Conservation (phyloP, 2,113 vertebrate genomes). For the Setophaga petechia region DNA sequence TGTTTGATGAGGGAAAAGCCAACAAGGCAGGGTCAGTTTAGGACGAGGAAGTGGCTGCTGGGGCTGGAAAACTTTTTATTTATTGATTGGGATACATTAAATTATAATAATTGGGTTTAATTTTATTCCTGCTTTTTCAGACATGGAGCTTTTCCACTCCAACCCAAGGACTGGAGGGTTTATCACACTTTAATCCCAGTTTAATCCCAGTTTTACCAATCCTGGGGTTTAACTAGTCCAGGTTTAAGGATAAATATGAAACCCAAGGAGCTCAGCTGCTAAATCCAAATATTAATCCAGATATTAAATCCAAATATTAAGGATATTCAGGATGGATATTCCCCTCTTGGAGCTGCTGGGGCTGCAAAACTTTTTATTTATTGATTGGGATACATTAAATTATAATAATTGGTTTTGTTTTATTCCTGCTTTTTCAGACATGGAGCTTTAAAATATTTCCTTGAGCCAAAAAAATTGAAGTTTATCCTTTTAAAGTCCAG, state of each 20-base stretch:
- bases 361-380: neutral
- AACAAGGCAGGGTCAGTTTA: neutral
- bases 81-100: neutral
- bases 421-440: fast-evolving
- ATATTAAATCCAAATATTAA: too few relatives aligned
- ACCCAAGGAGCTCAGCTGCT: neutral
- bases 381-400: neutral
- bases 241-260: neutral
- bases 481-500: too few relatives aligned
- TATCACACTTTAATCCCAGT: neutral
- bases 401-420: neutral
- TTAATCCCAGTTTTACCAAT: neutral
- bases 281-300: neutral
- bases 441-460: too few relatives aligned
- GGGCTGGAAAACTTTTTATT: neutral
- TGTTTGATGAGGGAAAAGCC: neutral
- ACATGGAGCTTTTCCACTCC: fast-evolving
- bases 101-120: neutral
- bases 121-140: neutral
- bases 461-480: too few relatives aligned
- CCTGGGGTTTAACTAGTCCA: neutral
- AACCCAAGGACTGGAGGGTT: neutral
- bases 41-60: neutral
- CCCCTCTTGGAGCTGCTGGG: neutral
- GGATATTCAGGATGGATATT: neutral